These are phyloP conservation scores for Ophion ellenae DNA, from an alignment of 2,888 invertebrate species.

Conservation along the genomic window DNA sequence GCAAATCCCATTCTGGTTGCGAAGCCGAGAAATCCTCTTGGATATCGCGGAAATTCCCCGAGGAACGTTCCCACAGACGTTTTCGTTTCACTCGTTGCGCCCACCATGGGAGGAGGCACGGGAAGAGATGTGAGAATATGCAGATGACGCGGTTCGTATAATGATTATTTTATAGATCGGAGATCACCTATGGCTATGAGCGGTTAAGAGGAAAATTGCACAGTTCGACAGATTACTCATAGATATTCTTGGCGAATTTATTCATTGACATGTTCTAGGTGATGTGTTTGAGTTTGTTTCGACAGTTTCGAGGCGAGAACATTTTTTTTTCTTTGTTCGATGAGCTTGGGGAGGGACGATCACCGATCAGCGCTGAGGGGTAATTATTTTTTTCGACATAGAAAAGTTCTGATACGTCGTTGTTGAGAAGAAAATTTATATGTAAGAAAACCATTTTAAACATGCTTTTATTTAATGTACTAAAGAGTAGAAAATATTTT, in stretches of 20 bases:
- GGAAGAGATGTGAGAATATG: constrained; percentile 41
- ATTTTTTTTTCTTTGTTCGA: too few species aligned
- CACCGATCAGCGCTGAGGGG: too few species aligned
- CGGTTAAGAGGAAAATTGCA: not conserved
- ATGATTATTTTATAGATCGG: constrained; percentile 17
- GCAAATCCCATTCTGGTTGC: constrained; percentile 41
- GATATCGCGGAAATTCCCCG: constrained; percentile 53
- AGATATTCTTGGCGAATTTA: not conserved
- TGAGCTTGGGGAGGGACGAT: too few species aligned
- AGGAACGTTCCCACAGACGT: constrained; percentile 40
- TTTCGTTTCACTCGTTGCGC: constrained; percentile 31
- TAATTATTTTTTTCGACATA: too few species aligned
- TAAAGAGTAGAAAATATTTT: too few species aligned
- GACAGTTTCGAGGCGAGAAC: too few species aligned
- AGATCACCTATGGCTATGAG: not conserved
- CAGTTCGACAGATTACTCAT: not conserved
- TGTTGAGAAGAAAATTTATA: too few species aligned
- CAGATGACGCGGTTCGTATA: constrained; percentile 4
- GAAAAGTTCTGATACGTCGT: too few species aligned
- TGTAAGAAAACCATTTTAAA: too few species aligned
- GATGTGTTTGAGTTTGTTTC: too few species aligned
- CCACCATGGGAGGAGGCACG: not conserved
- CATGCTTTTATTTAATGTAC: too few species aligned
- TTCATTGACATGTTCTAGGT: not conserved
- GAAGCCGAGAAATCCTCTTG: constrained; percentile 50